Evolutionary conservation across 2,888 invertebrate genomes (phyloP).

Genomic region (Oxytorus armatus): DNA sequence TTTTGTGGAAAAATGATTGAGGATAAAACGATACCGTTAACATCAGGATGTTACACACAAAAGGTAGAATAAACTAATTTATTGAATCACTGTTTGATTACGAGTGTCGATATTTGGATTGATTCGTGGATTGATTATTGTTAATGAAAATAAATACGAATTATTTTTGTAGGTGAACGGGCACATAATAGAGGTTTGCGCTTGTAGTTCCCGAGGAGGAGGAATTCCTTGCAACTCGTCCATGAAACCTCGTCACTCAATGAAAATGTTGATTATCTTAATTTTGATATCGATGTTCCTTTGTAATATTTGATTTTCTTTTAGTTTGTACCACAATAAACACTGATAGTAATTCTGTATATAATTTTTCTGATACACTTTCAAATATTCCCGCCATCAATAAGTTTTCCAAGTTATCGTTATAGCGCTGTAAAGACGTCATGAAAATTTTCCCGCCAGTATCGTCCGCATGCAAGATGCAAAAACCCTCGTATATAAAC

Average conservation of each 20-base stretch:
- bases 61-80: constrained; percentile 68
- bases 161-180: constrained; percentile 73
- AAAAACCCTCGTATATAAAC: not conserved
- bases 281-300: constrained; percentile 18
- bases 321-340: not conserved
- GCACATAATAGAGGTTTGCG: constrained; percentile 75
- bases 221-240: constrained; percentile 79
- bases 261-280: constrained; percentile 33
- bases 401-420: not conserved
- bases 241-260: constrained; percentile 32
- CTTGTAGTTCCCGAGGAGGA: constrained; percentile 73
- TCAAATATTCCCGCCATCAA: constrained; percentile 4
- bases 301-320: constrained; percentile 12
- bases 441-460: constrained; percentile 52
- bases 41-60: constrained; percentile 76
- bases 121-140: constrained; percentile 10
- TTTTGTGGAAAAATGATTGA: constrained; percentile 81
- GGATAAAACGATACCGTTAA: constrained; percentile 72
- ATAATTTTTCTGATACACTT: too few relatives aligned
- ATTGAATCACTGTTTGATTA: not conserved
- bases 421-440: not conserved
- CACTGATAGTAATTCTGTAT: not conserved
- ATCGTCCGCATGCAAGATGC: constrained; percentile 4
- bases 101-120: not conserved
- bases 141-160: not conserved